A percentile compares a stretch with the other conserved stretches of the same genome.
Evolutionary conservation across 2,113 vertebrate species (phyloP).

Genomic region (Nothobranchius furzeri): DNA sequence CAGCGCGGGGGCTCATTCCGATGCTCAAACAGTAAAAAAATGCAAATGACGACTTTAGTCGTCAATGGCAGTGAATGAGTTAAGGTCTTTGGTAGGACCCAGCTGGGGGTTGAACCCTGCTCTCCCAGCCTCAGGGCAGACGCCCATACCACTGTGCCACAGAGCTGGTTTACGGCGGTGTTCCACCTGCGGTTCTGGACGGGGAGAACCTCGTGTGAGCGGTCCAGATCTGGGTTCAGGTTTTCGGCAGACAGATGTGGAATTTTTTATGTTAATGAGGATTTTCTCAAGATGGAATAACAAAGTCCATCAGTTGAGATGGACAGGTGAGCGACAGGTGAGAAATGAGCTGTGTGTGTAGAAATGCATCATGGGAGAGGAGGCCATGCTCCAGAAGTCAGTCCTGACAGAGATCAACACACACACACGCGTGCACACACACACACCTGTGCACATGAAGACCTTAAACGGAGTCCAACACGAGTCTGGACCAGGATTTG

Average conservation of each 20-base stretch:
- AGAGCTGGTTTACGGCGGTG: not conserved
- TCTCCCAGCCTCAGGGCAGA: no score
- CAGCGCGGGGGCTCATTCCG: no score
- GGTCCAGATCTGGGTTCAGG: not conserved
- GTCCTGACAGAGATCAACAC: slow-evolving; percentile 27
- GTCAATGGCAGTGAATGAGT: no score
- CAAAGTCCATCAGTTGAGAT: not conserved
- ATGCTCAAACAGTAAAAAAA: no score
- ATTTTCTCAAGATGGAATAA: not conserved
- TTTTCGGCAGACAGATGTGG: not conserved
- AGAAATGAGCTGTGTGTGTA: slow-evolving; percentile 8
- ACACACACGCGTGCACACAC: slow-evolving; percentile 8
- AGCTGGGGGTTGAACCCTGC: no score
- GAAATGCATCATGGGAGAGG: slow-evolving; percentile 38
- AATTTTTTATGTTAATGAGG: slow-evolving; percentile 2
- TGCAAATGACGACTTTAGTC: no score
- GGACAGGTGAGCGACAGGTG: slow-evolving; percentile 12
- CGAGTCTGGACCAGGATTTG: not conserved
- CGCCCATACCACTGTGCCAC: no score
- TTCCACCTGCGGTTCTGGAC: not conserved
- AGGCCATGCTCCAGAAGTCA: slow-evolving; percentile 54
- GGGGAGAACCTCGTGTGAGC: not conserved
- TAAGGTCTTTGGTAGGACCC: no score
- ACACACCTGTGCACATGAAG: no score
- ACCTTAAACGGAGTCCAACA: no score